Percentiles rank a stretch among this genome's conserved stretches.
These are phyloP conservation scores for Phlogophora meticulosa DNA, from an alignment of 2,888 invertebrate genomes.

Conservation along the genomic window DNA sequence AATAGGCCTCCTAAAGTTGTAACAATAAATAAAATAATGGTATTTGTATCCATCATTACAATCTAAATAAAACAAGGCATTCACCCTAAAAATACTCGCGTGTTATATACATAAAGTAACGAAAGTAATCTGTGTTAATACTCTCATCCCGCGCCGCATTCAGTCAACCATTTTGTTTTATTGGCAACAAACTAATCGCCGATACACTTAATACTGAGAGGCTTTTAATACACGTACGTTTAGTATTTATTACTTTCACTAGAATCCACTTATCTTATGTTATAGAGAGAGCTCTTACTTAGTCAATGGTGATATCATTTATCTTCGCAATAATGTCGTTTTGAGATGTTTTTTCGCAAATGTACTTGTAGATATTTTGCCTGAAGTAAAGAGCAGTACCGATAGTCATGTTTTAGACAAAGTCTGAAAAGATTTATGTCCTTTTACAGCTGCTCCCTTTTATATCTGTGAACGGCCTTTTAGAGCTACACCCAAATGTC, in stretches of 20 bases:
- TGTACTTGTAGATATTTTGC: slow-evolving; percentile 10
- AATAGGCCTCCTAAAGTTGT: not conserved
- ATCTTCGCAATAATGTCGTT: slow-evolving; percentile 39
- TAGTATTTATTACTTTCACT: slow-evolving; percentile 41
- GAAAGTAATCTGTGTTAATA: slow-evolving; percentile 18
- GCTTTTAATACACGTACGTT: slow-evolving; percentile 37
- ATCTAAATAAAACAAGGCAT: not conserved
- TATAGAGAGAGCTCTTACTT: slow-evolving; percentile 31
- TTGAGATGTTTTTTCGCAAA: slow-evolving; percentile 20
- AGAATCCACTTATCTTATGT: not conserved
- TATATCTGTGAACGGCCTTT: not conserved
- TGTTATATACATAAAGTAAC: too few relatives aligned
- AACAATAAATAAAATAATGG: not conserved
- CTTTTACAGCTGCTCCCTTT: not conserved
- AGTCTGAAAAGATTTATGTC: slow-evolving; percentile 11
- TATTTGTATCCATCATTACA: too few relatives aligned
- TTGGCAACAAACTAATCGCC: slow-evolving; percentile 25
- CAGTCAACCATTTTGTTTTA: slow-evolving; percentile 36
- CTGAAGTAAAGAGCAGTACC: not conserved
- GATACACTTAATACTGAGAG: slow-evolving; percentile 15
- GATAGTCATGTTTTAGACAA: not conserved
- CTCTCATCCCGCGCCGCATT: not conserved
- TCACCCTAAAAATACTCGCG: not conserved
- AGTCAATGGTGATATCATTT: slow-evolving; percentile 20
- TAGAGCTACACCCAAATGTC: not conserved